Base-by-base conservation (phyloP, 2,888 invertebrate species). In the Agelastica alni region DNA sequence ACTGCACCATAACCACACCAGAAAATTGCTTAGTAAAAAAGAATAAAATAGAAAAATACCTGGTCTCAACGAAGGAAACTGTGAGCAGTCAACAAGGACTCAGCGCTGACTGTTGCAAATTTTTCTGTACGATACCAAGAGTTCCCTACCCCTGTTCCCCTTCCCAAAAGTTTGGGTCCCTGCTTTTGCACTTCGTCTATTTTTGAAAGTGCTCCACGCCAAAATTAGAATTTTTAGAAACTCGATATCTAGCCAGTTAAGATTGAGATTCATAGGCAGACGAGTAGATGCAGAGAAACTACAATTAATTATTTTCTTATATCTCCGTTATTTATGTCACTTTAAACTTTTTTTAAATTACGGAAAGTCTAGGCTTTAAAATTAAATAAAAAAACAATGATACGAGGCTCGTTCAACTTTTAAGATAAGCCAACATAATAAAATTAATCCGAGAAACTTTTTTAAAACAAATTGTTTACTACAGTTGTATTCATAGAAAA, bases 41-140 rank as follows among this genome's bases (percentile, higher is more conserved):
- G 7, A 42, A 47, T 44, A 39, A 13, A 46, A 47, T 53, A 36
- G 13, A 20, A 45, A 74, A 75, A 62, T 77, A 77, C 77, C 77
- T 77, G 73, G 64, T 64, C 60, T 63, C 61, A 62, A 61, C 63
- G 68, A 70, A 67, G 71, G 69, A 65, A 66, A 65, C 62, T 64
- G 72, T 78, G 80, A 81, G 80, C 79, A 79, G 80, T 77, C 79
- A 78, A 80, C 79, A 76, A 75, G 78, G 77, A 75, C 77, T 77
- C 73, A 75, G 74, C 78, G 80, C 78, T 80, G 85, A 86, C 86
- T 85, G 86, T 65, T 62, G 60, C 32, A 56, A 52, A 49, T 52
- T 52, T 55, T 55, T 54, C 56, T 43, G 26, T 42, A 41, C 18
- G 53, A 53, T 43, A 41, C 46, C 28, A 46, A 59, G 57, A 55